Base-by-base conservation (phyloP, 2,113 vertebrate species). In the Macaca fascicularis region DNA sequence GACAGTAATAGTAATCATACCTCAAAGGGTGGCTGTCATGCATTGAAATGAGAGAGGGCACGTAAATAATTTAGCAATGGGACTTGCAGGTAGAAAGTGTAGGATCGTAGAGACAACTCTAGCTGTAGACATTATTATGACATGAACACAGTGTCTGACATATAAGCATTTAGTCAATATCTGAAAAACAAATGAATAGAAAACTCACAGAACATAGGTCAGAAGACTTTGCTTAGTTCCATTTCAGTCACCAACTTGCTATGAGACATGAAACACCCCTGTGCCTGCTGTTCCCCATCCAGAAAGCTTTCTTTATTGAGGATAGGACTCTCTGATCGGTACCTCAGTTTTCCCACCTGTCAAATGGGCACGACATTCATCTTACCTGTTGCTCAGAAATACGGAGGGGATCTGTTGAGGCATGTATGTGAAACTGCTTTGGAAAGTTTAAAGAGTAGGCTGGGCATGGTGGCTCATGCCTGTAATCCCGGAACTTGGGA, bases 101-200 rank as follows among this genome's bases (percentile, higher is more conserved):
- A 22, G 52, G 12, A 0, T 2, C 3, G 8, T 0, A 8, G 32
- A 32, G n/a, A 40, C 1, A 0, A 50, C 32, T 9, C 52, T 3
- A 8, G 72, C 35, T 74, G 1, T 8, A 0, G 8, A 17, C 16
- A 1, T 69, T 50, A 19, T 38, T 0, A 20, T 12, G 78, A 72
- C n/a, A 32, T 0, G 0, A 30, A 35, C 75, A 5, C 0, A 0
- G 30, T 7, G 52, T 81, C 69, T 59, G 67, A 8, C 43, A 2
- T 35, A 12, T 1, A 27, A 13, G n/a, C 43, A 16, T 27, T 83
- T 38, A 22, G 2, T 5, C 19, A 75, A 6, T 22, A 61, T 17
- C 30, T 12, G 4, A 78, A 55, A 84, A 50, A 86, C 4, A 45
- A 27, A 50, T 20, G 81, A 78, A 69, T 23, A 69, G 40, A 61